Base-by-base conservation (phyloP, 2,888 invertebrate species). In the Deilephila porcellus region DNA sequence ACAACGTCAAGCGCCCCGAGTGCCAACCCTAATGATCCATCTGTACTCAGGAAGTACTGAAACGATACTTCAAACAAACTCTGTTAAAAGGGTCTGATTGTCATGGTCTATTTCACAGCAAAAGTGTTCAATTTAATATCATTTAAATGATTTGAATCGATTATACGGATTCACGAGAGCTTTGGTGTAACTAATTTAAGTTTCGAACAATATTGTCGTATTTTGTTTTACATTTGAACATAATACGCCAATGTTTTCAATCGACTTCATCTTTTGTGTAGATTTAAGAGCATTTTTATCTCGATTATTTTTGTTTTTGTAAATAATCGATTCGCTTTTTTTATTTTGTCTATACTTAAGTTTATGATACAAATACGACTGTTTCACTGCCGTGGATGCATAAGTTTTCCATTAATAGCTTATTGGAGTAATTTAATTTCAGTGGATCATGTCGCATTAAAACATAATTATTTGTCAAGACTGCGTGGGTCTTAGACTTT, bases 1-100 rank as follows among this genome's bases (percentile, higher is more conserved):
- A 95, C 76, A 96, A 96, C 83, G 96, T 96, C 2, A 95, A 97
- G 82, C 96, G 97, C 60, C 89, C 91, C 0, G 95, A 96, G 76
- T 97, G 97, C 71, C 56, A 73, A 37, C 59, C 37, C 59, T 73
- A 73, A 72, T 4, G 45, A 45, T 37, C n/a, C n/a, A 64, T 52
- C 45, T 45, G 11, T 45, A 25, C 45, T 67, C 25, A 67, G 52
- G 67, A 67, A 67, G 52, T 67, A 63, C n/a, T 64, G 4, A 25
- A 67, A 67, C 20, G 11, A 67, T 67, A 52, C 67, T 67, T 67
- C 52, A 67, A 67, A 64, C 32, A 62, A 32, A 63, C 25, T 25
- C 20, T n/a, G 34, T 7, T 11, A 52, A 20, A 52, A 67, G 6
- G 67, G 25, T 25, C 52, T 25, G 67, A 67, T 67, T 64, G 5